Base-by-base conservation (phyloP, 2,888 invertebrate species). In the Nesidiocoris tenuis region DNA sequence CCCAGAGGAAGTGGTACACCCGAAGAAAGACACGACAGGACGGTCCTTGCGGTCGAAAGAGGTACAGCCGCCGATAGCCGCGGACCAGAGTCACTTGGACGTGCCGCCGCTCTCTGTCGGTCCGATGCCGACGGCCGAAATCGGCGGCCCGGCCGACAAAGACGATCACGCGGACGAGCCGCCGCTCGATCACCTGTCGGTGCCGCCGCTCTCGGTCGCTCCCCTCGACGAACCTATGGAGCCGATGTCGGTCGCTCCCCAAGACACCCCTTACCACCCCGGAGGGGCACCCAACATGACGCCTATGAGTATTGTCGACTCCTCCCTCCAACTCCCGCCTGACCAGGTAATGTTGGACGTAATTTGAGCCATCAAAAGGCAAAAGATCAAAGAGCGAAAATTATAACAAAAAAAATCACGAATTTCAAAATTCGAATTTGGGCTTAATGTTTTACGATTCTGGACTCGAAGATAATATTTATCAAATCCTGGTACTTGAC, bases 291-390 rank as follows among this genome's bases (percentile, higher is more conserved):
- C 77, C 3, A 76, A 78, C 57, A 79, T 79, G 79, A 80, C 80
- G 54, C 79, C 80, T 16, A 80, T 79, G 77, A 79, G 80, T 54
- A 80, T 81, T 12, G 88, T 88, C 80, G 86, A 87, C 83, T 86
- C 87, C 17, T 87, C 89, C 84, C 90, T 90, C 76, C 89, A 90
- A 82, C 72, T 72, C 19, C 82, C 83, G 90, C 86, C 87, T 1
- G 90, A 89, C 82, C 89, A 88, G 83, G 84, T 85, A 16, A 81
- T 78, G 83, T 84, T 66, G n/a, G n/a, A n/a, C n/a, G n/a, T n/a
- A n/a, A n/a, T n/a, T n/a, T n/a, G n/a, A n/a, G n/a, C n/a, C n/a
- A n/a, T n/a, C n/a, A n/a, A n/a, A n/a, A n/a, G n/a, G n/a, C n/a
- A n/a, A n/a, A n/a, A n/a, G n/a, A n/a, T n/a, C n/a, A n/a, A n/a